These are phyloP conservation scores for Araneus ventricosus DNA, from an alignment of 1,140 invertebrate genomes.

Conservation along the genomic window DNA sequence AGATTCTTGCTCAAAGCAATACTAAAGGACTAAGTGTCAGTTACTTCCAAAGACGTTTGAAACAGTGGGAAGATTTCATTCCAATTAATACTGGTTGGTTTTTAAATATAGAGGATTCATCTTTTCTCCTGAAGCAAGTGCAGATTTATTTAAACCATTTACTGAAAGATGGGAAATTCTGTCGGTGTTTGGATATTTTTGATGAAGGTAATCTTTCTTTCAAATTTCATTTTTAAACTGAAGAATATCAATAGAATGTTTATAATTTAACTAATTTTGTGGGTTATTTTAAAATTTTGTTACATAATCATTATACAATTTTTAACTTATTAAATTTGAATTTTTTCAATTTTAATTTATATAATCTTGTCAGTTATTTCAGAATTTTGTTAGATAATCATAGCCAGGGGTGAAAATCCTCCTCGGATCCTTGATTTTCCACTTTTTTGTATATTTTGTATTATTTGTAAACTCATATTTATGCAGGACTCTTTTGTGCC, in stretches of 20 bases:
- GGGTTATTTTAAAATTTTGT: neutral
- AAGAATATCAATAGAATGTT: neutral
- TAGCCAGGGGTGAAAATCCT: no score
- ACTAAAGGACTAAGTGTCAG: constrained; percentile 29
- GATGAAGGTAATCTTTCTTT: constrained; percentile 17
- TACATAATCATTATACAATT: no score
- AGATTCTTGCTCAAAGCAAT: constrained; percentile 66
- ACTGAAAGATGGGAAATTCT: constrained; percentile 67
- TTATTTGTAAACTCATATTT: no score
- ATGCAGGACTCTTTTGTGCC: no score
- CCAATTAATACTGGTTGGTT: constrained; percentile 68
- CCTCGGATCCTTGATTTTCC: no score
- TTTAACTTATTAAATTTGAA: no score
- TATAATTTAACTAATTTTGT: neutral
- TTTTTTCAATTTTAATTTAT: no score
- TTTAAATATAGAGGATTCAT: neutral
- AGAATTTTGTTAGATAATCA: no score
- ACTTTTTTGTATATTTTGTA: no score
- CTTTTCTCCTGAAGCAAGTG: constrained; percentile 32
- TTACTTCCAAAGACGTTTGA: constrained; percentile 55
- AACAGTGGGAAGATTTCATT: constrained; percentile 63
- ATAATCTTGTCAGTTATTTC: no score
- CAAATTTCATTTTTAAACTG: neutral
- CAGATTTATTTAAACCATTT: neutral
- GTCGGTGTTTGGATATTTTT: constrained; percentile 26